These are phyloP conservation scores for Scaptomyza polygonia DNA, from an alignment of 2,888 invertebrate genomes.

Conservation along the genomic window DNA sequence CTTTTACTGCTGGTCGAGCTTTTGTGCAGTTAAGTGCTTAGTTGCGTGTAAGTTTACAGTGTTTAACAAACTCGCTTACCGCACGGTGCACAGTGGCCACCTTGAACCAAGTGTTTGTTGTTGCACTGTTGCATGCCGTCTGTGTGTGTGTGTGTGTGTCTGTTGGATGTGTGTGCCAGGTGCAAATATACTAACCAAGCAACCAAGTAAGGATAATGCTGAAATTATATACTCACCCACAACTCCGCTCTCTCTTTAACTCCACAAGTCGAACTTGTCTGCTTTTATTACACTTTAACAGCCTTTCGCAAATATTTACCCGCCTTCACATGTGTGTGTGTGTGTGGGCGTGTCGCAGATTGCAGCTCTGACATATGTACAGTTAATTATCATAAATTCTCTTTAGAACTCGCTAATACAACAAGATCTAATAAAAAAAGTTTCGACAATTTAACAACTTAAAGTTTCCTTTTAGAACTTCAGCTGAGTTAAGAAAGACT, in stretches of 20 bases:
- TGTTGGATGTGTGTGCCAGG: conserved; percentile 47
- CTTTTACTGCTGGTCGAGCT: conserved; percentile 40
- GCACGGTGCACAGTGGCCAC: conserved; percentile 35
- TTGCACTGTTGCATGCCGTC: conserved; percentile 35
- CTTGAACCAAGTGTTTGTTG: conserved; percentile 50
- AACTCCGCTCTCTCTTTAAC: background rate
- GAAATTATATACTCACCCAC: conserved; percentile 12
- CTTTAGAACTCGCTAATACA: conserved; percentile 15
- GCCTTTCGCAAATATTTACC: conserved; percentile 47
- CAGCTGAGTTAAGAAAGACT: background rate
- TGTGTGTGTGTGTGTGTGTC: conserved; percentile 39
- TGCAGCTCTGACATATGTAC: conserved; percentile 11
- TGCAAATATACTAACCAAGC: conserved; percentile 59
- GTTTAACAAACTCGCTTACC: conserved; percentile 72
- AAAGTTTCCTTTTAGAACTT: background rate
- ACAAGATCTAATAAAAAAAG: conserved; percentile 16
- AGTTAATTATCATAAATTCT: conserved; percentile 39
- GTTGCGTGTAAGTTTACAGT: conserved; percentile 79
- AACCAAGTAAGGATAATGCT: conserved; percentile 52
- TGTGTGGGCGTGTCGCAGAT: conserved; percentile 11
- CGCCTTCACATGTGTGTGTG: conserved; percentile 21
- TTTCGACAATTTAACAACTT: conserved; percentile 5
- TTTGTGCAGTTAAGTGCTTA: conserved; percentile 79
- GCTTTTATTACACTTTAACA: conserved; percentile 50
- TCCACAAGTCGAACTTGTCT: conserved; percentile 15